Base-by-base conservation (phyloP, 1,140 invertebrate species). In the Mesaphorura yosii region DNA sequence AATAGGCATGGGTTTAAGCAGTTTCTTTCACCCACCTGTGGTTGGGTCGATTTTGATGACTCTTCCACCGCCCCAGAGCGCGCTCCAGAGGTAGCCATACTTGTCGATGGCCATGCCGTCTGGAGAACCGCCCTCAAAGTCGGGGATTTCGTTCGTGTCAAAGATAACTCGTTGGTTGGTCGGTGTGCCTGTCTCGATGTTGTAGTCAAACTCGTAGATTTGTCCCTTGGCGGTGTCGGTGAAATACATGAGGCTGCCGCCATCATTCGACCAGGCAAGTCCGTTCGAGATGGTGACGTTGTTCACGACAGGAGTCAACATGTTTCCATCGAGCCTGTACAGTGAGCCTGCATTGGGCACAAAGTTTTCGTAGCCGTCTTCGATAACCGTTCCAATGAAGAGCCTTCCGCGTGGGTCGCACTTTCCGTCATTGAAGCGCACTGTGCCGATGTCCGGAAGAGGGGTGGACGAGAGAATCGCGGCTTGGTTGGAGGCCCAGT, bases 51-150 rank as follows among this genome's bases (percentile, higher is more conserved):
- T 56, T 38, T 48, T 47, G 14, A 56, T 48, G 17, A 56, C 46
- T 39, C 54, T 20, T 2, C 40, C 40, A 17, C 54, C 54, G 25
- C 37, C 39, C 26, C 31, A 56, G 41, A 56, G 44, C 4, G 31
- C 27, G 2, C 45, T 26, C 54, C 54, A 56, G n/a, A 56, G 23
- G 29, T 37, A 56, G 7, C 54, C 54, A 34, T 19, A 51, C 19
- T 27, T n/a, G 40, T 56, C 54, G 38, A 56, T 56, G 10, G 29
- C 54, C 48, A 56, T 56, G 7, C 48, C 48, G 29, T 56, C 48
- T 12, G 48, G 48, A 20, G 34, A 51, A n/a, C 46, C 48, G 3
- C 3, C 25, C 10, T 20, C 4, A 23, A 56, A 56, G 20, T 56
- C 54, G 37, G 46, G 41, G 26, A 31, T 28, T 7, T 2, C n/a